Base-by-base conservation (phyloP, 1,140 invertebrate species). In the Cydia pomonella region DNA sequence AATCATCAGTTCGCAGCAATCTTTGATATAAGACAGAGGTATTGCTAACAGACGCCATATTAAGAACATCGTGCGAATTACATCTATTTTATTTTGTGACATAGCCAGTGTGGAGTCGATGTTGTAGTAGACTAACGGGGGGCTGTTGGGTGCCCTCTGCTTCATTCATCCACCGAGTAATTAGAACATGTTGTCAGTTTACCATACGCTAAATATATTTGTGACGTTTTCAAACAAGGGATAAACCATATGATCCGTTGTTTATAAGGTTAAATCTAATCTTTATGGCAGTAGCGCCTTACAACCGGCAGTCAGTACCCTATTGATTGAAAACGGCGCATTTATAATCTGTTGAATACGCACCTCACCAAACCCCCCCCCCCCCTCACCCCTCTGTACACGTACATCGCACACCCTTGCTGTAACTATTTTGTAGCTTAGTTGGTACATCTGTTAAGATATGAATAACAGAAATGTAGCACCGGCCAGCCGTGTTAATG, bases 11-110 rank as follows among this genome's bases (percentile, higher is more conserved):
- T 41, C n/a, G 10, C 29, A 18, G 64, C 29, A 69, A 33, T 69
- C 64, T 69, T 69, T 69, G 64, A 69, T 69, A 69, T 69, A 69
- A 69, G 64, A 33, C 64, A 69, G 64, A 69, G 63, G 25, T 13
- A 29, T 66, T 16, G n/a, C 29, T 59, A 59, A 12, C 7, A 18
- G 50, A 23, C 18, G 53, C 21, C 53, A 53, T 13, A n/a, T n/a
- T n/a, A 18, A 53, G n/a, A 53, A 18, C n/a, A 21, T 59, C 21
- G 53, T 59, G 53, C 53, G 53, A 21, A 21, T 59, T 59, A 23
- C 21, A 9, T 59, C 12, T 23, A 10, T 59, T 53, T 53, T 9
- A 21, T 53, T 21, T 53, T 18, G 1, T 53, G 4, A 21, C 23
- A 23, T 59, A 53, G n/a, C 5, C 53, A 59, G 53, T 59, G 53